Conservation (phyloP, 2,113 vertebrate species). For the Rhinopomastus cyanomelas region DNA sequence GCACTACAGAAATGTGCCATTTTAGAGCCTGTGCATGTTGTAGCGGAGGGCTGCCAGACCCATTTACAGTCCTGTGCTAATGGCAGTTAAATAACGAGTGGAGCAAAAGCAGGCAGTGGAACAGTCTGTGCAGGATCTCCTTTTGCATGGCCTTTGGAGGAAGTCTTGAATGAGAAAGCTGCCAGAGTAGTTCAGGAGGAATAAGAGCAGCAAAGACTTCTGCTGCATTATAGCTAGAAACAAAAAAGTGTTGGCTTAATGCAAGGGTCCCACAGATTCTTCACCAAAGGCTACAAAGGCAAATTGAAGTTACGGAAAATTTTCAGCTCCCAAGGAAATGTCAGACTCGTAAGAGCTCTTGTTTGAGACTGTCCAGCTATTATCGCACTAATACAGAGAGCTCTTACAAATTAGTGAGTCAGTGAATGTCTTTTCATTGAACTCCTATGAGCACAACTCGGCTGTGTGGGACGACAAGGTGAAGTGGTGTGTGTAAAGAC, state of each 20-base stretch:
- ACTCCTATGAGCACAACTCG: not conserved
- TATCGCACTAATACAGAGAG: not conserved
- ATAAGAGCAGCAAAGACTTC: not conserved
- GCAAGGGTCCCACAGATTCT: not conserved
- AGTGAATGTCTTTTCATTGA: not conserved
- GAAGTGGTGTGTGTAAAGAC: not conserved
- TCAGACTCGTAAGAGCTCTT: not conserved
- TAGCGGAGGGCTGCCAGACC: not conserved
- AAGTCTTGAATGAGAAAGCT: not conserved
- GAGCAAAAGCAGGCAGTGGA: not conserved
- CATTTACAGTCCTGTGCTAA: not conserved
- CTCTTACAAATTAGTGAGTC: not conserved
- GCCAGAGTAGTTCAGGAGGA: not conserved
- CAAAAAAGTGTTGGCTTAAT: not conserved
- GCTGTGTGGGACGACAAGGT: not conserved
- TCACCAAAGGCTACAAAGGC: not conserved
- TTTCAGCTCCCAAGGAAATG: not conserved
- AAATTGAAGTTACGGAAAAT: not conserved
- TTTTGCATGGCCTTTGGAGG: fast-evolving
- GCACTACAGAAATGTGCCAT: not conserved
- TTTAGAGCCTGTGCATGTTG: not conserved
- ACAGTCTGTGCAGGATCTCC: not conserved
- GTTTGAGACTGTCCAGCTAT: not conserved
- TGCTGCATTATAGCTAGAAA: not conserved
- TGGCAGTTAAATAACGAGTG: not conserved